A percentile compares a stretch with the other conserved stretches of the same genome.
These are phyloP conservation scores for Oikopleura albicans DNA, from an alignment of 23 tunicate genomes.

Conservation along the genomic window DNA sequence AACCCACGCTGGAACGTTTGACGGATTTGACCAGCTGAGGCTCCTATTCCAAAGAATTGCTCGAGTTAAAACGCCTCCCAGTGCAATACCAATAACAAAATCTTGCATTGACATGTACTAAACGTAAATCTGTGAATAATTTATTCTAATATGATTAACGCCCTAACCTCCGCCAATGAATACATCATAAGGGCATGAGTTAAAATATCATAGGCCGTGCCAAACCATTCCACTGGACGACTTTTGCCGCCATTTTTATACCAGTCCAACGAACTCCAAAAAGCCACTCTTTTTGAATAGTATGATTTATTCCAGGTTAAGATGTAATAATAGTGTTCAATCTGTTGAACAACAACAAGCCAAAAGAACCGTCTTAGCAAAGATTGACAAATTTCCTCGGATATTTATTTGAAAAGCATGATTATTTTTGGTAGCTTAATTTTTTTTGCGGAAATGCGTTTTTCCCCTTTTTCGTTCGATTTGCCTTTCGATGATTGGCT, in stretches of 20 bases:
- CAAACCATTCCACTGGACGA: neutral
- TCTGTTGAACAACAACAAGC: neutral
- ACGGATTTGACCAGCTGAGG: neutral
- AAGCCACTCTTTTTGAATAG: conserved; percentile 4
- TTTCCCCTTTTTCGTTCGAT: too few relatives aligned
- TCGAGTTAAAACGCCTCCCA: neutral
- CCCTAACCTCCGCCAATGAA: neutral
- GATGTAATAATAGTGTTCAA: neutral
- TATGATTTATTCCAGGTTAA: neutral
- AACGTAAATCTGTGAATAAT: neutral
- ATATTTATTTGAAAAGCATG: too few relatives aligned
- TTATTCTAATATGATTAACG: neutral
- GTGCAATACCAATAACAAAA: neutral
- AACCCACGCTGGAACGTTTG: neutral
- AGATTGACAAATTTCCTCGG: too few relatives aligned
- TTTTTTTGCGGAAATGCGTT: too few relatives aligned
- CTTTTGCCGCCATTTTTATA: conserved; percentile 7
- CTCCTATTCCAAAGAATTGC: neutral
- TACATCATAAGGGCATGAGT: conserved; percentile 3
- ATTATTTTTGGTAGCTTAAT: too few relatives aligned
- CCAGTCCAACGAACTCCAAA: conserved; percentile 10
- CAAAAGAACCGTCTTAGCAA: neutral
- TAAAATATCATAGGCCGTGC: neutral
- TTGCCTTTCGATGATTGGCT: too few relatives aligned
- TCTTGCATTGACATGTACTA: neutral